A percentile compares a stretch with the other conserved stretches of the same genome.
Evolutionary conservation across 2,113 vertebrate genomes (phyloP).

Genomic region (Myanophis thanlyinensis): DNA sequence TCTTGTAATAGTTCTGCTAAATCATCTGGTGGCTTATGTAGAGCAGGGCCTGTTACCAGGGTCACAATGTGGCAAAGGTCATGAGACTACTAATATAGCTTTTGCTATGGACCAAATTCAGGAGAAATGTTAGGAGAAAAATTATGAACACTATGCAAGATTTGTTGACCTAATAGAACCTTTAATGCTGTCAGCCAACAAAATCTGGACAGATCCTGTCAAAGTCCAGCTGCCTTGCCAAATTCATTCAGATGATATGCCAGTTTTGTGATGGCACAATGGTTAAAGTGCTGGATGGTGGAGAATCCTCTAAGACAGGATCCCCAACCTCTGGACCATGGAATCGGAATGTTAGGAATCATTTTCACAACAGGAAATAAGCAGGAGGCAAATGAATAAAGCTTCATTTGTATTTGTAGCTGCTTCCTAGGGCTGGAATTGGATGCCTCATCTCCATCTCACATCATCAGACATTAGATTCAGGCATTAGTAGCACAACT

Average conservation of each 20-base stretch:
- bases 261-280: not conserved
- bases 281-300: not conserved
- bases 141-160: not conserved
- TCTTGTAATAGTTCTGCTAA: not conserved
- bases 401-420: not conserved
- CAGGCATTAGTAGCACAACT: not conserved
- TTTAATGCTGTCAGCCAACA: not conserved
- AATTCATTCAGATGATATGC: not conserved
- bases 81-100: not conserved
- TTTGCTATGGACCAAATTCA: not conserved
- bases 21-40: not conserved
- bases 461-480: not conserved
- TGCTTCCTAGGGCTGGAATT: not conserved
- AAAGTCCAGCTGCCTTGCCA: not conserved
- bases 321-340: not conserved
- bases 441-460: not conserved
- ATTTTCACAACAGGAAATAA: not conserved
- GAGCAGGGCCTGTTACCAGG: not conserved
- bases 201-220: not conserved
- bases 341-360: not conserved
- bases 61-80: not conserved
- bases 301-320: not conserved
- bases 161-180: not conserved
- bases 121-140: not conserved
- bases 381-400: not conserved